Conservation (phyloP, 2,888 invertebrate genomes). For the Hyalella azteca region DNA sequence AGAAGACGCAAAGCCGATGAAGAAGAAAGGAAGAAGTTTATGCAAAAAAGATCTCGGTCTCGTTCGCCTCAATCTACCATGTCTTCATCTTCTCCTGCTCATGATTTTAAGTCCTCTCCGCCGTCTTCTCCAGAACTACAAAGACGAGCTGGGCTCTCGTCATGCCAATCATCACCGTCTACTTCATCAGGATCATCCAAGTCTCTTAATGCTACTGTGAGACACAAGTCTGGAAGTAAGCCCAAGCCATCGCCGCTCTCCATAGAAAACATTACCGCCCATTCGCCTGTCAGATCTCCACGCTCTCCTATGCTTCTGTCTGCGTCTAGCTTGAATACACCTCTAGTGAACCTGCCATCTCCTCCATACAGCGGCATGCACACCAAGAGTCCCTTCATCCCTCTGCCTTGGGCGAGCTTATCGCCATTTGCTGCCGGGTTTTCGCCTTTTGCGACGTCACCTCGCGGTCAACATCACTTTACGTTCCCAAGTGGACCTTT, state of each 20-base stretch:
- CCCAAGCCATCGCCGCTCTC: slow-evolving; percentile 60
- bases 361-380: slow-evolving; percentile 56
- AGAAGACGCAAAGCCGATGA: slow-evolving; percentile 36
- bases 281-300: slow-evolving; percentile 58
- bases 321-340: slow-evolving; percentile 59
- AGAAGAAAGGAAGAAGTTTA: slow-evolving; percentile 43
- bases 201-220: slow-evolving; percentile 25
- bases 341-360: slow-evolving; percentile 58
- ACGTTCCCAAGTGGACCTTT: slow-evolving; percentile 53
- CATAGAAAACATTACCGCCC: slow-evolving; percentile 59
- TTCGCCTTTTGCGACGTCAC: slow-evolving; percentile 57
- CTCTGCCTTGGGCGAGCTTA: slow-evolving; percentile 58
- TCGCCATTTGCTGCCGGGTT: slow-evolving; percentile 57
- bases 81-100: slow-evolving; percentile 49
- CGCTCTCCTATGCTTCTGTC: slow-evolving; percentile 51
- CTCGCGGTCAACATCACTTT: slow-evolving; percentile 53
- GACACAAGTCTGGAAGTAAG: slow-evolving; percentile 54
- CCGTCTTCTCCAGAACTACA: slow-evolving; percentile 16
- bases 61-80: slow-evolving; percentile 58
- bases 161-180: slow-evolving; percentile 42
- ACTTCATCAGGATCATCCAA: slow-evolving; percentile 41
- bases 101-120: slow-evolving; percentile 46
- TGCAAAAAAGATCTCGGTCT: slow-evolving; percentile 59
- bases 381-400: slow-evolving; percentile 58
- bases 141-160: slow-evolving; percentile 10